Evolutionary conservation across 2,113 vertebrate genomes (phyloP).

Genomic region (Eulacestoma nigropectus): DNA sequence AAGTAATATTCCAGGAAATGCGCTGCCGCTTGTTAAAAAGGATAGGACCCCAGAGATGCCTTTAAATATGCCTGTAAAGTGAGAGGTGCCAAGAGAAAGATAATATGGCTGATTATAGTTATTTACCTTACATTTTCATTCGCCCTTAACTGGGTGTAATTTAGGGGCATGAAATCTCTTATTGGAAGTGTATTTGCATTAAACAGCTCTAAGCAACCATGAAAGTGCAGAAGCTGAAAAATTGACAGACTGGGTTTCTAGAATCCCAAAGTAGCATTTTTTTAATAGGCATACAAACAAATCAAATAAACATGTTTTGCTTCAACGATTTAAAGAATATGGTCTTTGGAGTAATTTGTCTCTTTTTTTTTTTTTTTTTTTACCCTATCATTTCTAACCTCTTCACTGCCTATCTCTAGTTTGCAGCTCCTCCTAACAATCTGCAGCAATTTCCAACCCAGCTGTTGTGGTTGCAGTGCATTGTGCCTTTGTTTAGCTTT

Average conservation of each 20-base stretch:
- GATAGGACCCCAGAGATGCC: constrained; percentile 81
- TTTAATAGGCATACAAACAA: constrained; percentile 82
- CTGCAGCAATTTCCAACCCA: constrained; percentile 70
- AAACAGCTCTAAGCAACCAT: constrained; percentile 84
- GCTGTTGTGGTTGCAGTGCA: constrained; percentile 58
- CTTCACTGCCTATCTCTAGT: constrained; percentile 71
- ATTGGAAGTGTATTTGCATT: constrained; percentile 85
- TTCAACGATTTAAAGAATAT: constrained; percentile 79
- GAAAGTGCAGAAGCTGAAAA: constrained; percentile 81
- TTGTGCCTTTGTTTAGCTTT: constrained; percentile 63
- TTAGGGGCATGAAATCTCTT: constrained; percentile 86
- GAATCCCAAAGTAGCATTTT: constrained; percentile 84
- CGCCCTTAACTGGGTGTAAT: constrained; percentile 84
- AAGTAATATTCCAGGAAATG: constrained; percentile 81
- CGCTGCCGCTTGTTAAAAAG: constrained; percentile 78
- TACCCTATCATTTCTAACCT: constrained; percentile 76
- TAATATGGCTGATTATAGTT: constrained; percentile 86
- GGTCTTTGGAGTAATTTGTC: constrained; percentile 78
- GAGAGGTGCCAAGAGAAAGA: constrained; percentile 83
- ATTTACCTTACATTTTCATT: constrained; percentile 88
- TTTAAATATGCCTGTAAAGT: constrained; percentile 84
- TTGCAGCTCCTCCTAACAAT: constrained; percentile 72
- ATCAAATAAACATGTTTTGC: constrained; percentile 87
- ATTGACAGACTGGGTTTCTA: constrained; percentile 80
- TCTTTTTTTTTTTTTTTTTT: neutral